Conservation (phyloP, 2,113 vertebrate genomes). For the Cottus gobio region DNA sequence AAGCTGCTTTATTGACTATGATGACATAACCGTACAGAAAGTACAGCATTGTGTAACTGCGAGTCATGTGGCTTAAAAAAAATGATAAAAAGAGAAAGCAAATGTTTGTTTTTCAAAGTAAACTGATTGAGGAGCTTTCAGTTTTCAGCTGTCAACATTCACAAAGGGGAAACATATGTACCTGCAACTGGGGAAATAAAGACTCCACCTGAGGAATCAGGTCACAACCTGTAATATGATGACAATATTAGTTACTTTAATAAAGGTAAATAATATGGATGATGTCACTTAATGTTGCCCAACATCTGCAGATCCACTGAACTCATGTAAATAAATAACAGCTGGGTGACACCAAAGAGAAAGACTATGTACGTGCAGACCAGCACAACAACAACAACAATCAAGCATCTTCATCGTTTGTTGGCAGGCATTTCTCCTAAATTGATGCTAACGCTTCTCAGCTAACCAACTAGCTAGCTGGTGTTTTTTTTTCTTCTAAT, state of each 20-base stretch:
- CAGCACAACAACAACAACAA: background rate
- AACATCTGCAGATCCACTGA: background rate
- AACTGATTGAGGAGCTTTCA: background rate
- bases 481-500: conserved; percentile 28
- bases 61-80: background rate
- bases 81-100: background rate
- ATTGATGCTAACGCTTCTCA: background rate
- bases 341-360: background rate
- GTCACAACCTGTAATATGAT: background rate
- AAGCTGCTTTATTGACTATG: background rate
- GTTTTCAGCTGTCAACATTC: background rate
- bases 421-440: background rate
- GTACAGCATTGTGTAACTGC: background rate
- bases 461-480: conserved; percentile 36
- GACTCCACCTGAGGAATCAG: background rate
- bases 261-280: background rate
- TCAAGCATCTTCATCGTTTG: background rate
- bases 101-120: background rate
- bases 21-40: background rate
- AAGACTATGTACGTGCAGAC: no score
- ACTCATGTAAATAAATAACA: background rate
- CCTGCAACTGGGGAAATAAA: conserved; percentile 2
- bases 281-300: background rate
- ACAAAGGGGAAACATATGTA: background rate
- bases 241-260: background rate